A percentile compares a stretch with the other conserved stretches of the same genome.
phyloP scores from a whole-genome alignment of 2,113 vertebrate species.

The Eolophus roseicapilla region DNA sequence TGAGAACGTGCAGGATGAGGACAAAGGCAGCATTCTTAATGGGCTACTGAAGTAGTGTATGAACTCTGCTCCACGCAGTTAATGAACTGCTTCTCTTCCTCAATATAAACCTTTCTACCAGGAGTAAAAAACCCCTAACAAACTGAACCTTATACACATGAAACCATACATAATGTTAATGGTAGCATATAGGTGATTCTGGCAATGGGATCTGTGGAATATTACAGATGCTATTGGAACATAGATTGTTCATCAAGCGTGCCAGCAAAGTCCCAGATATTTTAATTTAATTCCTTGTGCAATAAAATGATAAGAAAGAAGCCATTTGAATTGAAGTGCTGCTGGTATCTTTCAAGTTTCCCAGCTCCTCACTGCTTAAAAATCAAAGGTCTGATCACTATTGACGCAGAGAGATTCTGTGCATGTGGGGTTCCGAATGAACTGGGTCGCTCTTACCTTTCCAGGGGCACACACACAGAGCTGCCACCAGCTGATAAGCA shows the following conservation, averaged over 20 bases:
- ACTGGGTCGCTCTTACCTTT: neutral
- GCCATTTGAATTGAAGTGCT: neutral
- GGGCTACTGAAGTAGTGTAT: neutral
- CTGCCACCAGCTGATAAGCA: neutral
- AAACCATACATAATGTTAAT: neutral
- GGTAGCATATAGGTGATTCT: neutral
- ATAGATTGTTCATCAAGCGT: neutral
- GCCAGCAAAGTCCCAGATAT: neutral
- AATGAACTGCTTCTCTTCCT: neutral
- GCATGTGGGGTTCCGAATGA: neutral
- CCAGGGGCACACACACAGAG: neutral
- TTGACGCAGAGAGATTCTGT: neutral
- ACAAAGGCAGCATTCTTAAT: neutral
- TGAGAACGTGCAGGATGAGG: neutral
- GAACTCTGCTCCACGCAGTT: neutral
- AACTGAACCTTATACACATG: neutral
- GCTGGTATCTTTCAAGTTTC: neutral
- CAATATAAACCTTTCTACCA: neutral
- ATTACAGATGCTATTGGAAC: neutral
- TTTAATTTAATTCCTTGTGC: neutral
- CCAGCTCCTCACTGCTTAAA: neutral
- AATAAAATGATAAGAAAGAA: neutral
- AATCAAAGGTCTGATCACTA: neutral
- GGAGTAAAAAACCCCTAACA: neutral
- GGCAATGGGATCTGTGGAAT: neutral